Percentiles rank a stretch among this genome's conserved stretches.
Conservation (phyloP, 2,888 invertebrate species). For the Drosophila affinis region DNA sequence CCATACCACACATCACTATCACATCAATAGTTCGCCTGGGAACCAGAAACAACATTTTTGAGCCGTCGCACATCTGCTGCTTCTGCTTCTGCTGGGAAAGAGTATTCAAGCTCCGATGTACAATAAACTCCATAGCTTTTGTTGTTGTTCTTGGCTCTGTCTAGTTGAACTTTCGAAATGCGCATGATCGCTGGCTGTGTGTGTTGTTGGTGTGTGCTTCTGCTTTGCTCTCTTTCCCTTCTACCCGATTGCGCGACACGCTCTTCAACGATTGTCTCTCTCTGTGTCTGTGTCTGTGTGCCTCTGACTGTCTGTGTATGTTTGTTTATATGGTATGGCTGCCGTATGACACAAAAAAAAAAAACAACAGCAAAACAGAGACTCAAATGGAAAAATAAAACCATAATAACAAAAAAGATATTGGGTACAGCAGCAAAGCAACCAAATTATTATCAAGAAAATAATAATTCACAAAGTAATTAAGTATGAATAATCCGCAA, state of each 20-base stretch:
- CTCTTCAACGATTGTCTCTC: constrained; percentile 1
- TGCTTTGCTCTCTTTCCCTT: constrained; percentile 8
- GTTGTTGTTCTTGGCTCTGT: constrained; percentile 30
- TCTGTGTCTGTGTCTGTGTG: constrained; percentile 18
- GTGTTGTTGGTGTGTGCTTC: neutral
- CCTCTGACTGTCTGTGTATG: constrained; percentile 21
- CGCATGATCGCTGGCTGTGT: constrained; percentile 36
- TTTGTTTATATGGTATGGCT: constrained; percentile 64
- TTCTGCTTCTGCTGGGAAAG: constrained; percentile 8
- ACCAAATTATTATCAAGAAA: constrained; percentile 59
- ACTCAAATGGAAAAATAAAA: constrained; percentile 34
- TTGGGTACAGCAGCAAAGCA: constrained; percentile 31
- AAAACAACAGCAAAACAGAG: constrained; percentile 35
- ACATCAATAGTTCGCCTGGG: neutral
- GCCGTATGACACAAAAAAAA: constrained; percentile 41
- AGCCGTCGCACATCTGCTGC: neutral
- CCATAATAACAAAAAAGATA: constrained; percentile 35
- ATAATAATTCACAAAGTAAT: constrained; percentile 52
- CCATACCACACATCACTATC: neutral
- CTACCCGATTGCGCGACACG: neutral
- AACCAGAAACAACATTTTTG: neutral
- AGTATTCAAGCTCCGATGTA: constrained; percentile 34
- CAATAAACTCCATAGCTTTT: neutral
- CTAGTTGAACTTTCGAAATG: constrained; percentile 66
- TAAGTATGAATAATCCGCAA: constrained; percentile 68